Evolutionary conservation across 1,140 invertebrate species (phyloP).

Genomic region (Goniozus legneri): DNA sequence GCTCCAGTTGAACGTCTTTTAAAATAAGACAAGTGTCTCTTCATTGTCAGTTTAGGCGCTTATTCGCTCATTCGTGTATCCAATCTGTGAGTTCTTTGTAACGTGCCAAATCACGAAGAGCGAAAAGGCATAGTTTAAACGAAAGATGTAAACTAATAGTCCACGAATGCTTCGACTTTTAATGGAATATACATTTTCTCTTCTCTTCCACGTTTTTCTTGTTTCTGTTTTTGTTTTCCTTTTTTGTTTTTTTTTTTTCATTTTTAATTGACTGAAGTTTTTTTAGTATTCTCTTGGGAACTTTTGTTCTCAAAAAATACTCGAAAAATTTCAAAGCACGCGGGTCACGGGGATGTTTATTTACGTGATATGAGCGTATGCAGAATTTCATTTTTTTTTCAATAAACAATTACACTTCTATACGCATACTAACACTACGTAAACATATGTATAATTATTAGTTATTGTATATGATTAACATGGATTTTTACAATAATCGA

Average conservation of each 20-base stretch:
- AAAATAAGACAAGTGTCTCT: too few relatives aligned
- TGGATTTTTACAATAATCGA: too few relatives aligned
- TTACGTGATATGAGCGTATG: too few relatives aligned
- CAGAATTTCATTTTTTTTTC: too few relatives aligned
- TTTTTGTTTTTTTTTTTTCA: background rate
- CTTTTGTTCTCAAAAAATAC: conserved; percentile 14
- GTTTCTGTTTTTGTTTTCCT: background rate
- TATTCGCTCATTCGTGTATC: conserved; percentile 17
- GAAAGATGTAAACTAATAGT: background rate
- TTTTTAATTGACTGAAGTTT: conserved; percentile 10
- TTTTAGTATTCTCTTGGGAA: conserved; percentile 17
- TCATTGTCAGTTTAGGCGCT: too few relatives aligned
- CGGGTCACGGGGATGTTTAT: background rate
- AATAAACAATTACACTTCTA: too few relatives aligned
- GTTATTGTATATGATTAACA: too few relatives aligned
- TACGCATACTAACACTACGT: too few relatives aligned
- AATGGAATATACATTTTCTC: conserved; percentile 8
- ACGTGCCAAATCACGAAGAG: conserved; percentile 23
- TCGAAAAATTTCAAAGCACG: conserved; percentile 2
- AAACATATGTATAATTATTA: too few relatives aligned
- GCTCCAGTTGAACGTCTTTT: too few relatives aligned
- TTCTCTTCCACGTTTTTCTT: background rate
- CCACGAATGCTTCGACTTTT: background rate
- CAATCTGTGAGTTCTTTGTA: conserved; percentile 30
- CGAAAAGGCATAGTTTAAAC: background rate